A percentile compares a stretch with the other conserved stretches of the same genome.
Conservation (phyloP, 2,113 vertebrate species). For the Anoura caudifer region DNA sequence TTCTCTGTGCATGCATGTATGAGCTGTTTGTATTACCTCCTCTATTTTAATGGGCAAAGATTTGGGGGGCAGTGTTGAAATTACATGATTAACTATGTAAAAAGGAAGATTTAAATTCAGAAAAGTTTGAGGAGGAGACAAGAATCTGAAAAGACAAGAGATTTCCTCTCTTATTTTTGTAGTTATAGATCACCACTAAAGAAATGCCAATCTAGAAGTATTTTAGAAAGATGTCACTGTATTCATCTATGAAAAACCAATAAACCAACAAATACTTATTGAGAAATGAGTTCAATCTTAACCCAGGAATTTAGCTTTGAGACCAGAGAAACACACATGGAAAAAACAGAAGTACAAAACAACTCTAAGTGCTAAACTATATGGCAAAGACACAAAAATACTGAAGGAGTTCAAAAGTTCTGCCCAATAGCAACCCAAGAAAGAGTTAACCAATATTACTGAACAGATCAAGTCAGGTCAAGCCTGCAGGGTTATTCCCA, state of each 20-base stretch:
- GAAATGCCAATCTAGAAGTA: not conserved
- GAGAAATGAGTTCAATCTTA: not conserved
- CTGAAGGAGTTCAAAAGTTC: not conserved
- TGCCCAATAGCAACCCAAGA: not conserved
- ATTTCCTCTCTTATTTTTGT: not conserved
- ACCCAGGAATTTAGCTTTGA: not conserved
- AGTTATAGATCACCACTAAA: not conserved
- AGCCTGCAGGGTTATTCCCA: not conserved
- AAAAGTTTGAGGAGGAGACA: not conserved
- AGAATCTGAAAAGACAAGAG: not conserved
- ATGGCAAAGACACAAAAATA: not conserved
- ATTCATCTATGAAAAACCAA: conserved; percentile 21
- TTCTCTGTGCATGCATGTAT: not conserved
- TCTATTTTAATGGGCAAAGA: not conserved
- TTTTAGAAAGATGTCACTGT: not conserved
- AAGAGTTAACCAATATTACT: not conserved
- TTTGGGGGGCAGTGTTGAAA: not conserved
- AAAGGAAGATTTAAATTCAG: not conserved
- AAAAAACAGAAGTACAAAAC: not conserved
- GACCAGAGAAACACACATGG: not conserved
- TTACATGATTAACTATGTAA: not conserved
- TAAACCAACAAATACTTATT: not conserved
- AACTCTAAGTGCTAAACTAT: not conserved
- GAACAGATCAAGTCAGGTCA: not conserved
- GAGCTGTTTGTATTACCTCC: not conserved